Evolutionary conservation across 2,797 vertebrate species (phyloP), one percentile per base, ranked within the genome.

Genomic region (Synanceia verrucosa): DNA sequence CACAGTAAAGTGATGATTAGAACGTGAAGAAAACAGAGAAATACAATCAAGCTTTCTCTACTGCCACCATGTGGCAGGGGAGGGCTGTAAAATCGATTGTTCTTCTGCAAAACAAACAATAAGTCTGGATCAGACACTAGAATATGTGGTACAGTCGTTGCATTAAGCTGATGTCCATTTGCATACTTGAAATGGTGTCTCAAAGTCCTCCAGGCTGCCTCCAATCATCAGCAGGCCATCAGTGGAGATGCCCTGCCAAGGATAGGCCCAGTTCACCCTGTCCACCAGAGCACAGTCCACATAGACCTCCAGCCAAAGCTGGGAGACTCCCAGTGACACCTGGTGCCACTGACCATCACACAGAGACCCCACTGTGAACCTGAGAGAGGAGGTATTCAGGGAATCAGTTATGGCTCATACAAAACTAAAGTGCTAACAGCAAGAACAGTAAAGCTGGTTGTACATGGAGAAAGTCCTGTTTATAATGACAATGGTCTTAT

Each of bases 201-300:
- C 95, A 0, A 92, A 95, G 41, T 91, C 85, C 70, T 94, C 92
- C 0, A 95, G 73, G 52, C 94, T 92, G 57, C 94, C 95, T 4
- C 95, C 95, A 0, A 96, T 1, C 82, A 96, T 86, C 78, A 43
- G 23, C 26, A 96, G 85, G 4, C 95, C 94, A 4, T 95, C 93
- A 0, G 90, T 94, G 81, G 76, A 88, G 83, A 96, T 87, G 51
- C 88, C 92, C 83, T 95, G 82, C 69, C 94, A 94, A 0, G 94
- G 91, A 29, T 90, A 92, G 33, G 85, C 91, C 95, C 95, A 96
- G 79, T 80, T 88, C 16, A 95, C 91, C 58, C 88, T 94, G 86
- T 96, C 95, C 82, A 94, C 86, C 81, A 95, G 89, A 31, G 78
- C 71, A 44, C 95, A 96, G 89, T 96, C 95, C 85, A 96, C 91